These are phyloP conservation scores for Sycophila texana DNA, from an alignment of 2,888 invertebrate species.

Conservation along the genomic window DNA sequence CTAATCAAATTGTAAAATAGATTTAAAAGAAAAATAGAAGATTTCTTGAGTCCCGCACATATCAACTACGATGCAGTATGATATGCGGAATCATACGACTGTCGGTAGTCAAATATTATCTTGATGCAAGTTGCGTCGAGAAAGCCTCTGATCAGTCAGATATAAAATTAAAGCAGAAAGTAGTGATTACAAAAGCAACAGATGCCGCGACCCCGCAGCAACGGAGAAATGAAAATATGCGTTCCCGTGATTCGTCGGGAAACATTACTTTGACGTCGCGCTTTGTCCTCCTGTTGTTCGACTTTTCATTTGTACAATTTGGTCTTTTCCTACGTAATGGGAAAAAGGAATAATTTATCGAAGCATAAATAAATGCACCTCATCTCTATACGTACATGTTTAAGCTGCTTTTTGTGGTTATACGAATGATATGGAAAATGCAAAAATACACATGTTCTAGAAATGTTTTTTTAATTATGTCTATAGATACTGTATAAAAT, in stretches of 20 bases:
- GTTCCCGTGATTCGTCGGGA: slow-evolving; percentile 6
- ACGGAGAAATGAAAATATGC: slow-evolving; percentile 16
- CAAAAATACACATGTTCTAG: too few species aligned
- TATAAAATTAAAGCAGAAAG: slow-evolving; percentile 42
- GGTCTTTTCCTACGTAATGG: background rate
- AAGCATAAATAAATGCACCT: background rate
- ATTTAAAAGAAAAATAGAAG: too few species aligned
- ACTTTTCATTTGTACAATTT: background rate
- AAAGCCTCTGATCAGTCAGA: slow-evolving; percentile 27
- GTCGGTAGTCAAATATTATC: too few species aligned
- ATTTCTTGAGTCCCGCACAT: too few species aligned
- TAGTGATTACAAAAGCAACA: slow-evolving; percentile 5
- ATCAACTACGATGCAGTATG: too few species aligned
- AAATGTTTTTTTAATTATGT: too few species aligned
- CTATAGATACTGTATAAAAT: too few species aligned
- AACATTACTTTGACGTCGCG: slow-evolving; percentile 22
- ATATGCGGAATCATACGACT: too few species aligned
- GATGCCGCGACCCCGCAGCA: background rate
- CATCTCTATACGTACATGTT: background rate
- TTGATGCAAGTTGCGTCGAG: background rate
- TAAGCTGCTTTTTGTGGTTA: background rate
- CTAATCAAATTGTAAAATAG: too few species aligned
- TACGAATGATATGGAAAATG: background rate
- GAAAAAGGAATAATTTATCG: background rate
- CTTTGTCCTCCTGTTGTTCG: background rate